Base-by-base conservation (phyloP, 2,113 vertebrate species). In the Melanerpes formicivorus region DNA sequence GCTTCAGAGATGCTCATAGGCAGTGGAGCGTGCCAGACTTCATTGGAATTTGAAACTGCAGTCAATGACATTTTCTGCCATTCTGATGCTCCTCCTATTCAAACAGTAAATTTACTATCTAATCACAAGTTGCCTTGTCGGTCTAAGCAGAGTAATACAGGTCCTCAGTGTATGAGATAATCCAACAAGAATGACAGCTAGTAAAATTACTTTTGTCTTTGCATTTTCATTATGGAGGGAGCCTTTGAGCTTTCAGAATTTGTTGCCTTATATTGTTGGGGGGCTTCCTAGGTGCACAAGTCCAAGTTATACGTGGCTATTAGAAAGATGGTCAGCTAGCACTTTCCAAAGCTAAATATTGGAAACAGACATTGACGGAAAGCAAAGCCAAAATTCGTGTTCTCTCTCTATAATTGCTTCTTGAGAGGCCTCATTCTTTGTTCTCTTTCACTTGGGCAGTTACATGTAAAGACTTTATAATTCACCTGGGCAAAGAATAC, bases 31-130 rank as follows among this genome's bases (percentile, higher is more conserved):
- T 96, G 90, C 62, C 73, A 86, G 82, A 40, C 56, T 90, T 83
- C 84, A 91, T 66, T 96, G 93, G 94, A 94, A 91, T 95, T 94
- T 95, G 87, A 85, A 95, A 91, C 60, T 37, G 48, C 74, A 93
- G 66, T 84, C 90, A 87, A 27, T 90, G 75, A 48, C 48, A 72
- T 94, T 95, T 92, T 90, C 73, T 93, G 72, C 80, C 30, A 29
- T 90, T 85, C 67, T 82, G 52, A 22, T 83, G 67, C 76, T 96
- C 87, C 78, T 82, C 66, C 65, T 93, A 67, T 93, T 96, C 93
- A 90, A 96, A 95, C 83, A 94, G 85, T 93, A 95, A 96, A 97
- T 96, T 95, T 95, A 88, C 88, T 94, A 52, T 95, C 95, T 94
- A 91, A 96, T 96, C 83, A 93, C 85, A 95, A 93, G 85, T 84